phyloP scores from a whole-genome alignment of 1,140 invertebrate genomes.

The Stegodyphus mimosarum region DNA sequence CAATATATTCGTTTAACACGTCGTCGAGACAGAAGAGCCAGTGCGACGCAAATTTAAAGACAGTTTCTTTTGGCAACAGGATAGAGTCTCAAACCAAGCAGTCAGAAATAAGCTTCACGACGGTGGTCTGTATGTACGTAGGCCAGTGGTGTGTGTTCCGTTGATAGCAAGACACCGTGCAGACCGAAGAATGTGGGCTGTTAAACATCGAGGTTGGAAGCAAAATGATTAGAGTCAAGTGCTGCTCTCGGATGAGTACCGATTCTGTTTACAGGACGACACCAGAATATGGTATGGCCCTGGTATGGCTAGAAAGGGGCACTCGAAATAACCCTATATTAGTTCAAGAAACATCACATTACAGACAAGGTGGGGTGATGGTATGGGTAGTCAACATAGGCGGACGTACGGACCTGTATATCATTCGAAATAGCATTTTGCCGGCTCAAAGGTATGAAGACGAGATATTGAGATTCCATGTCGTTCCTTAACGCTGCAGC shows the following conservation, averaged over 20 bases:
- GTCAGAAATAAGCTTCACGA: conserved; percentile 2
- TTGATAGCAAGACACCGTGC: background rate
- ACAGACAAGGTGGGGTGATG: background rate
- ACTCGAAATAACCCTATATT: conserved; percentile 4
- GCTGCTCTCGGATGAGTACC: conserved; percentile 14
- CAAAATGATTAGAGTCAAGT: conserved; percentile 17
- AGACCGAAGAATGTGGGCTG: background rate
- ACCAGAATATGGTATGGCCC: background rate
- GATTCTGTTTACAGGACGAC: conserved; percentile 7
- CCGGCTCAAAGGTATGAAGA: background rate
- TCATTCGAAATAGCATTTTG: background rate
- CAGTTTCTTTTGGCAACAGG: conserved; percentile 17
- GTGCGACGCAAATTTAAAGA: background rate
- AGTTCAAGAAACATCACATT: background rate
- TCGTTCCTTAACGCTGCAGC: background rate
- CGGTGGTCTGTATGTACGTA: background rate
- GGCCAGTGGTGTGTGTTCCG: conserved; percentile 5
- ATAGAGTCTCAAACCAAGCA: background rate
- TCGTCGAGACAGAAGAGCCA: background rate
- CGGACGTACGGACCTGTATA: background rate
- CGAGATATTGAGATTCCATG: background rate
- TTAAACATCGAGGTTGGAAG: background rate
- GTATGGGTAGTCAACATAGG: background rate
- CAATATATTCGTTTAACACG: conserved; percentile 3
- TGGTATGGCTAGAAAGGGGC: background rate